A percentile compares a stretch with the other conserved stretches of the same genome.
These are phyloP conservation scores for Oriolus oriolus DNA, from an alignment of 2,113 vertebrate genomes.

Conservation along the genomic window DNA sequence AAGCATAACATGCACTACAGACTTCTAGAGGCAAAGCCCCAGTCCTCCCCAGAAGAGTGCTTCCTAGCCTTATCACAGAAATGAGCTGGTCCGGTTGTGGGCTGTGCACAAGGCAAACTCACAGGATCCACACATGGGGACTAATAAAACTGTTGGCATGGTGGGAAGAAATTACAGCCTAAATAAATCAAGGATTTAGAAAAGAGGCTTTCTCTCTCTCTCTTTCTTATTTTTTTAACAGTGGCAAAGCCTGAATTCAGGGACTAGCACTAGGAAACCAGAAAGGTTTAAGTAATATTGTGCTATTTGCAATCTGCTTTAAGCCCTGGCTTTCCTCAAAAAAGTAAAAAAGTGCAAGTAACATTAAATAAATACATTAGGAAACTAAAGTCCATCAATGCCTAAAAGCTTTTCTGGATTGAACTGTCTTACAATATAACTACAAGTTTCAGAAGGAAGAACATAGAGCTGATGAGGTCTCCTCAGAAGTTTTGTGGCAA, in stretches of 20 bases:
- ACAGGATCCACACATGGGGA: neutral
- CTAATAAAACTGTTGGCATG: neutral
- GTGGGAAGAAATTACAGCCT: neutral
- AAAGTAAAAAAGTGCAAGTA: neutral
- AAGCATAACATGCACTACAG: neutral
- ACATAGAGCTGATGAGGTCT: neutral
- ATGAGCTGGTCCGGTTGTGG: neutral
- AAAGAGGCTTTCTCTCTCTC: neutral
- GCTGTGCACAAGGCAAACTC: neutral
- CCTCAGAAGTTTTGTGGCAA: neutral
- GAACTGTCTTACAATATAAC: neutral
- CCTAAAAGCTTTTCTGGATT: neutral
- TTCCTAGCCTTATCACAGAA: neutral
- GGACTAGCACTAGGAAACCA: neutral
- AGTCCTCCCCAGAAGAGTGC: neutral
- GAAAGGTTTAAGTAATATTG: neutral
- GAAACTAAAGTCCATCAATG: neutral
- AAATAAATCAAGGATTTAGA: neutral
- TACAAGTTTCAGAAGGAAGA: neutral
- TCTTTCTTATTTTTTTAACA: neutral
- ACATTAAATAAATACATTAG: neutral
- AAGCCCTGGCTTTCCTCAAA: neutral
- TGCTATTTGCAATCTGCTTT: neutral
- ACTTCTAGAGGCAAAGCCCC: neutral
- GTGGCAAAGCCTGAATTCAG: neutral